A percentile compares a stretch with the other conserved stretches of the same genome.
Evolutionary conservation across 2,797 vertebrate species (phyloP).

Genomic region (Leptodactylus fallax): DNA sequence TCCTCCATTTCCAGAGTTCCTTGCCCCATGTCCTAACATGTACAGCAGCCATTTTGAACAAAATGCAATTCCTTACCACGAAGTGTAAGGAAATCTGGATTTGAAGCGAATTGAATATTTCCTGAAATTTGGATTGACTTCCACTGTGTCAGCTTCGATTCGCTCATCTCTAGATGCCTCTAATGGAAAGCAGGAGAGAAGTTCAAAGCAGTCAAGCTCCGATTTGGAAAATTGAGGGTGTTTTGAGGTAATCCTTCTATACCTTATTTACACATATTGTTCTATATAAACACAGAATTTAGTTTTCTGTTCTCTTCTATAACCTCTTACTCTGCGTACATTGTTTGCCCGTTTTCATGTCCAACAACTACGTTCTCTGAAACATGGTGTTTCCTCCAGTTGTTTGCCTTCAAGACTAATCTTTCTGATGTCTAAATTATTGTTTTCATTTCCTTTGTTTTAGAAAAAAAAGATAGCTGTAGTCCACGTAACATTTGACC

Average conservation of each 20-base stretch:
- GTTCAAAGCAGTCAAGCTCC: not conserved
- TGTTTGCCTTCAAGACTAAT: slow-evolving; percentile 1
- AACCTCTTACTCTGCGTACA: not conserved
- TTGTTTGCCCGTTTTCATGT: slow-evolving; percentile 7
- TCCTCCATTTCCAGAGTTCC: too few species aligned
- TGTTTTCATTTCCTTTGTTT: slow-evolving; percentile 11
- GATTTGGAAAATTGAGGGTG: not conserved
- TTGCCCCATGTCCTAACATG: too few species aligned
- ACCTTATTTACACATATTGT: not conserved
- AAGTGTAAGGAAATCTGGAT: too few species aligned
- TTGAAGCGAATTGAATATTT: too few species aligned
- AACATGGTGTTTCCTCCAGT: slow-evolving; percentile 28
- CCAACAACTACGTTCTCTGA: not conserved
- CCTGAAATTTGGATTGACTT: too few species aligned
- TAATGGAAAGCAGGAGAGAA: not conserved
- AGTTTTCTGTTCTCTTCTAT: not conserved
- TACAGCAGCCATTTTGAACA: too few species aligned
- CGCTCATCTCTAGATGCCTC: not conserved
- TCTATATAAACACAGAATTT: not conserved
- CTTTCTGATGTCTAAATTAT: slow-evolving; percentile 30
- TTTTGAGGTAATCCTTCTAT: not conserved
- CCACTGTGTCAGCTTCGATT: too few species aligned
- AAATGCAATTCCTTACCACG: too few species aligned
- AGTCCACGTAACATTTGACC: not conserved
- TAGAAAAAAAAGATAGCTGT: not conserved